phyloP scores from a whole-genome alignment of 2,888 invertebrate genomes.

The Chirona hameri region DNA sequence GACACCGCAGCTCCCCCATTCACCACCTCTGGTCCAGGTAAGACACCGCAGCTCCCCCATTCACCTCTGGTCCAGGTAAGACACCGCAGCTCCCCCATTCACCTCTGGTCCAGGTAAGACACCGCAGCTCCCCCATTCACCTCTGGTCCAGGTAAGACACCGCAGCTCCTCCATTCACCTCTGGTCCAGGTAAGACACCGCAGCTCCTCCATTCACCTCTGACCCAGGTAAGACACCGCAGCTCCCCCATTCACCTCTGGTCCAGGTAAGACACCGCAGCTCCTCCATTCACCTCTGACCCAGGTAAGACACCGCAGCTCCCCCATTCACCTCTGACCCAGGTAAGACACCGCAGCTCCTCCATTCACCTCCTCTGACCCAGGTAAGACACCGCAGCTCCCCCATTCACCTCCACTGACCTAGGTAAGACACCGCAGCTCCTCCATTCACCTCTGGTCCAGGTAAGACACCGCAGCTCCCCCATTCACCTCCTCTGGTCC shows the following conservation, averaged over 20 bases:
- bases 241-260: not conserved
- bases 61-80: not conserved
- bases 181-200: not conserved
- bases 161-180: too few relatives aligned
- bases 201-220: not conserved
- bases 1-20: too few relatives aligned
- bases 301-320: too few relatives aligned
- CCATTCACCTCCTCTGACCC: conserved; percentile 54
- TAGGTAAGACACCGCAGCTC: conserved; percentile 42
- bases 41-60: too few relatives aligned
- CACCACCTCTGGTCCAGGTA: not conserved
- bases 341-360: too few relatives aligned
- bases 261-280: too few relatives aligned
- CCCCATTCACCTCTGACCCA: not conserved
- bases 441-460: not conserved
- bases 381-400: too few relatives aligned
- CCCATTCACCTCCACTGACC: conserved; percentile 53
- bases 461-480: too few relatives aligned
- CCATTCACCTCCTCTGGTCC: too few relatives aligned
- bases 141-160: not conserved
- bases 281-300: not conserved
- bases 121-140: too few relatives aligned
- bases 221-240: too few relatives aligned
- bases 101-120: not conserved
- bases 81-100: too few relatives aligned